Conservation (phyloP, 2,797 vertebrate genomes). For the Labeo calbasu region DNA sequence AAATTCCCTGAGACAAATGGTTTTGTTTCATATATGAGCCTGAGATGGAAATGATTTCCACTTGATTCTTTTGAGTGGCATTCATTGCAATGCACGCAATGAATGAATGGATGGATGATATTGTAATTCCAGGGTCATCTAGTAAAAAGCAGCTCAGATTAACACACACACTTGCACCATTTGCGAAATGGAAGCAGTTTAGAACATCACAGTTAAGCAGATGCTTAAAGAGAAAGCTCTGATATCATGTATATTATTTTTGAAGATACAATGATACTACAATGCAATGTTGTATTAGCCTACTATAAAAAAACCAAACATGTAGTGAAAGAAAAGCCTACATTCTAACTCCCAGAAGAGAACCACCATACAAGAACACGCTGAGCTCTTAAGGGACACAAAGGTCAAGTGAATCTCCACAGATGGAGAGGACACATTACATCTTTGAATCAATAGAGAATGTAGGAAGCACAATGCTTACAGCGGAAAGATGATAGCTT, state of each 20-base stretch:
- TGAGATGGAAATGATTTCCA: conserved; percentile 15
- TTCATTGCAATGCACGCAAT: conserved; percentile 1
- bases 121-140: neutral
- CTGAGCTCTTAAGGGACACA: conserved; percentile 26
- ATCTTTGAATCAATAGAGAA: conserved; percentile 53
- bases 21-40: neutral
- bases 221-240: neutral
- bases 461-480: conserved; percentile 50
- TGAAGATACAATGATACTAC: conserved; percentile 4
- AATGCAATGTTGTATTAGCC: neutral
- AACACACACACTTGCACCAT: neutral
- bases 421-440: conserved; percentile 41
- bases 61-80: neutral
- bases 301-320: neutral
- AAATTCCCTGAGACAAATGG: neutral
- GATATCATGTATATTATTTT: neutral
- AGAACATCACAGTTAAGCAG: neutral
- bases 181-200: conserved; percentile 25
- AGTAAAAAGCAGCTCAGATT: conserved; percentile 19
- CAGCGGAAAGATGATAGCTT: conserved; percentile 43
- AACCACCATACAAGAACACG: conserved; percentile 8
- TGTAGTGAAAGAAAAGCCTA: neutral
- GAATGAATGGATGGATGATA: neutral
- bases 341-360: conserved; percentile 19
- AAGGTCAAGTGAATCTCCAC: conserved; percentile 46